Base-by-base conservation (phyloP, 1,140 invertebrate genomes). In the Archivesica marissinica region DNA sequence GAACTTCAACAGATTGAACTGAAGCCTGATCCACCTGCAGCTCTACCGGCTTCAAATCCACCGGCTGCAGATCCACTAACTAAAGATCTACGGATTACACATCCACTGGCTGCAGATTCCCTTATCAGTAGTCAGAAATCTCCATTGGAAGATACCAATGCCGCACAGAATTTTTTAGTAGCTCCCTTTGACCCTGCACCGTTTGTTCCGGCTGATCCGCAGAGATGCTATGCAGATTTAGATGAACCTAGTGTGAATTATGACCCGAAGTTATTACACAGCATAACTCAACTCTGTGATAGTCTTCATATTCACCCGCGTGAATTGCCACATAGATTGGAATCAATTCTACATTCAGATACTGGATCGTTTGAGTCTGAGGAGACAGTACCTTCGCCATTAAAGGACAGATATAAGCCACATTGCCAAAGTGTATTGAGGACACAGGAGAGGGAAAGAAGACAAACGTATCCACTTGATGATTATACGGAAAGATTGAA, bases 231-330 rank as follows among this genome's bases (percentile, higher is more conserved):
- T n/a, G n/a, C n/a, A n/a, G n/a, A n/a, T n/a, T n/a, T n/a, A n/a
- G n/a, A n/a, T n/a, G n/a, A n/a, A n/a, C n/a, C n/a, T n/a, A n/a
- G n/a, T 7, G 25, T 28, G 38, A n/a, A 20, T 52, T n/a, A 64
- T 35, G 59, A 64, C 3, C 20, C 59, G 1, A 33, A 0, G 15
- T 30, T 64, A 15, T 35, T 25, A n/a, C 39, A 44, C 2, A 77
- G 30, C 17, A 79, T 79, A 41, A 66, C 17, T 50, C 7, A 50
- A 3, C 44, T 79, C 1, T 79, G 77, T 79, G 77, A 79, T 28
- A 79, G 77, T 66, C 77, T 79, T 15, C 77, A 66, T 52, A 79
- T 79, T 20, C 77, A 79, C 52, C 77, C 77, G 20, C 66, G 50
- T 35, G 77, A 79, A 52, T 38, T 79, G 30, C 77, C 77, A 35